Evolutionary conservation across 2,113 vertebrate species (phyloP), one percentile per base, ranked within the genome.

Genomic region (Poecilia latipinna): DNA sequence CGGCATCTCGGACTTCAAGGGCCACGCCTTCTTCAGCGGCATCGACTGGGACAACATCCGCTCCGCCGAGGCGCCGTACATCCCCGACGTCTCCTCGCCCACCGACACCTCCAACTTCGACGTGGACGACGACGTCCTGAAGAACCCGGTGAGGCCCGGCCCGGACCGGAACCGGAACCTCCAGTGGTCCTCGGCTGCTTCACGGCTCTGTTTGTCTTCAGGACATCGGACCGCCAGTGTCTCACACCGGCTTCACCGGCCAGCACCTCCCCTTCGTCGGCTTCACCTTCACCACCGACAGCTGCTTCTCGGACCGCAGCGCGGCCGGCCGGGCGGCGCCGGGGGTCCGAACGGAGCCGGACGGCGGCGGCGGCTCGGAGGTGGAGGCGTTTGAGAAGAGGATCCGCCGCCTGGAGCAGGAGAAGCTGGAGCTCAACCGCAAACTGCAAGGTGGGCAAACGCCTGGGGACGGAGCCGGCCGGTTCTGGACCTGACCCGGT

Each of bases 81-180:
- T 99, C 83, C 98, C 98, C 0, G 98, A 99, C 0, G 98, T 99
- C 87, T 99, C 97, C 92, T 99, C 98, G 26, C 98, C 98, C 62
- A 99, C 97, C 0, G 98, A 99, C 93, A 99, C 98, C 0, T 99
- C 98, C 29, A 99, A 99, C 93, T 99, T 99, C 0, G 97, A 99
- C 1, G 98, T 99, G 75, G 98, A 99, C 2, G 98, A 99, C 4
- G 98, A 99, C 12, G 93, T 97, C 11, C 94, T 99, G 3, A 96
- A 98, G 88, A 99, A 98, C 88, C 94, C 95, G 54, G 98, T 99
- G 74, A 94, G 89, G 39, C 61, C 33, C 0, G 24, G 15, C 11
- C 8, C 12, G 65, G 12, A 28, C n/a, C 7, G 24, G 12, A 44
- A 28, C 11, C 37, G 17, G n/a, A 44, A 65, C 64, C 33, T 11